Evolutionary conservation across 2,113 vertebrate species (phyloP).

Genomic region (Candoia aspera): DNA sequence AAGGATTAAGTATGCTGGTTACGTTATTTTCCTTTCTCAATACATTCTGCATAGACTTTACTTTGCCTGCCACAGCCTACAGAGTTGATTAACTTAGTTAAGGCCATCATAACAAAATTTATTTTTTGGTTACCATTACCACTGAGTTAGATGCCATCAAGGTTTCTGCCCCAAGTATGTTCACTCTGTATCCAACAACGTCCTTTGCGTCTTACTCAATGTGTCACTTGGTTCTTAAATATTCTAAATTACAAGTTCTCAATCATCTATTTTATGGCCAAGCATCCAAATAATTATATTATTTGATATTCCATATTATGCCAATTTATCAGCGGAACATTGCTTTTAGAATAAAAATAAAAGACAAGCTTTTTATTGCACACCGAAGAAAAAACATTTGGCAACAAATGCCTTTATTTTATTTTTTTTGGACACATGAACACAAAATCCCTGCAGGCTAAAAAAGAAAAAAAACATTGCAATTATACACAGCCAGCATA

Average conservation of each 20-base stretch:
- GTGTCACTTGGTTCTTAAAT: background rate
- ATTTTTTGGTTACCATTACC: background rate
- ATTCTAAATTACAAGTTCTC: background rate
- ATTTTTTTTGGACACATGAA: constrained; percentile 96
- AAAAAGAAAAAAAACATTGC: constrained; percentile 76
- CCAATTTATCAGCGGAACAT: constrained; percentile 27
- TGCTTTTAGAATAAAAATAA: constrained; percentile 48
- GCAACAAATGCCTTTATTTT: constrained; percentile 93
- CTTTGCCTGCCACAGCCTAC: background rate
- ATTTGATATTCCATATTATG: background rate
- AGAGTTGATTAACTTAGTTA: background rate
- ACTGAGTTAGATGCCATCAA: background rate
- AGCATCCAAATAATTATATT: background rate
- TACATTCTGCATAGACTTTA: background rate
- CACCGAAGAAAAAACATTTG: constrained; percentile 75
- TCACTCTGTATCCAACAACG: background rate
- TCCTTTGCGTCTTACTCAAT: background rate
- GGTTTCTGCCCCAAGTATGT: background rate
- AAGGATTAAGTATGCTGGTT: no score
- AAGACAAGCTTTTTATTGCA: constrained; percentile 66
- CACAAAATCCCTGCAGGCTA: constrained; percentile 98
- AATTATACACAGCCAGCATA: constrained; percentile 80
- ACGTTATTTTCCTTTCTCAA: background rate
- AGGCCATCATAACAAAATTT: background rate
- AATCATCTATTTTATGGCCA: background rate